Base-by-base conservation (phyloP, 2,888 invertebrate genomes). In the Gnatocerus cornutus region DNA sequence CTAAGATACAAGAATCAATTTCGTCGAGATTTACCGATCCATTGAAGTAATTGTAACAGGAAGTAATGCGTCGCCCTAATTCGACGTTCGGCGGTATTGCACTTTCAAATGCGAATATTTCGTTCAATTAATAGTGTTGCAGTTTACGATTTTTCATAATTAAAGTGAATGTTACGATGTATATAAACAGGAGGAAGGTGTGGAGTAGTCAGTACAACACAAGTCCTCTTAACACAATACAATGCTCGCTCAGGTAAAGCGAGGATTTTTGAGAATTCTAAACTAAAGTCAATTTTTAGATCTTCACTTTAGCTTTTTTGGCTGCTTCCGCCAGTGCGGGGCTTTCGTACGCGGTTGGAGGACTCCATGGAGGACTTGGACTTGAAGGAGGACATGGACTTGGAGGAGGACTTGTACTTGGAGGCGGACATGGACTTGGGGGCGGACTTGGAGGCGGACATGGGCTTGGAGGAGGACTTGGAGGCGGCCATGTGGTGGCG, bases 61-160 rank as follows among this genome's bases (percentile, higher is more conserved):
- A 61, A 61, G 61, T 50, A 45, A 13, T 33, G 59, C 48, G 61
- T 46, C 46, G 59, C 37, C 50, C 61, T 37, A 50, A 33, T 61
- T 61, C 45, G 12, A 30, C n/a, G 29, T 29, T 9, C 7, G 12
- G 33, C 61, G 33, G 48, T 61, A 50, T 14, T 61, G 56, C 64
- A 69, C 69, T 69, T 69, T 69, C 69, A 69, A 69, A 69, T 64
- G 69, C 55, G 29, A 69, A 64, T 69, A 69, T 69, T 69, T 69
- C 64, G 69, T 59, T 59, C 64, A 59, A 69, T 69, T 64, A 69
- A 59, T 59, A 69, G 62, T 46, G 68, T 39, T 10, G 56, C 48
- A 50, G 45, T 61, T 55, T 62, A 39, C 46, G 9, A 46, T 66
- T 66, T 66, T 55, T 58, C 50, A 65, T 33, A 68, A 63, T 56